phyloP scores from a whole-genome alignment of 2,113 vertebrate species.

The Columba janthina region DNA sequence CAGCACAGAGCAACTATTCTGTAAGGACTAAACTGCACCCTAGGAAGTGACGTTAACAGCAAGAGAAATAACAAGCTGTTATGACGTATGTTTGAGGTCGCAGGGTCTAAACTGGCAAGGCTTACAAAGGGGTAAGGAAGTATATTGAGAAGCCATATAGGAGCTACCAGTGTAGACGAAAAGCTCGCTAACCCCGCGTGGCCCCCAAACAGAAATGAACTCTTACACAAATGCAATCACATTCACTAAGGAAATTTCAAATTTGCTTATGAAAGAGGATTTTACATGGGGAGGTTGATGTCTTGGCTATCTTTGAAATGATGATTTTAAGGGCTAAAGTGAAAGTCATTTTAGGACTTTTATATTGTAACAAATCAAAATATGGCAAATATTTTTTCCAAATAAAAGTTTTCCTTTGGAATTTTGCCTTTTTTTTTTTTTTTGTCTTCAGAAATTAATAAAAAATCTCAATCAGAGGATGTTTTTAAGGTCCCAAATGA shows the following conservation, averaged over 20 bases:
- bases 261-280: neutral
- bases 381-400: neutral
- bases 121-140: neutral
- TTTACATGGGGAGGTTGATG: neutral
- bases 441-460: neutral
- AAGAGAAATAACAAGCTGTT: neutral
- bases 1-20: neutral
- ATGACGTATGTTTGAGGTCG: neutral
- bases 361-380: neutral
- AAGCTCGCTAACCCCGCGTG: neutral
- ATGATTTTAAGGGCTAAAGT: neutral
- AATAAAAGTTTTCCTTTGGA: neutral
- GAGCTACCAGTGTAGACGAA: neutral
- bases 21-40: neutral
- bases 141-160: neutral
- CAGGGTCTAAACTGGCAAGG: neutral
- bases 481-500: neutral
- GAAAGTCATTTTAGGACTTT: neutral
- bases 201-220: neutral
- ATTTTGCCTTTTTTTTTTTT: too few relatives aligned
- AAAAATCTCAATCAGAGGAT: neutral
- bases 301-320: neutral
- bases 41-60: neutral
- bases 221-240: neutral
- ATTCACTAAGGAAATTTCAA: neutral